Evolutionary conservation across 2,797 vertebrate species (phyloP).

Genomic region (Tragelaphus oryx): DNA sequence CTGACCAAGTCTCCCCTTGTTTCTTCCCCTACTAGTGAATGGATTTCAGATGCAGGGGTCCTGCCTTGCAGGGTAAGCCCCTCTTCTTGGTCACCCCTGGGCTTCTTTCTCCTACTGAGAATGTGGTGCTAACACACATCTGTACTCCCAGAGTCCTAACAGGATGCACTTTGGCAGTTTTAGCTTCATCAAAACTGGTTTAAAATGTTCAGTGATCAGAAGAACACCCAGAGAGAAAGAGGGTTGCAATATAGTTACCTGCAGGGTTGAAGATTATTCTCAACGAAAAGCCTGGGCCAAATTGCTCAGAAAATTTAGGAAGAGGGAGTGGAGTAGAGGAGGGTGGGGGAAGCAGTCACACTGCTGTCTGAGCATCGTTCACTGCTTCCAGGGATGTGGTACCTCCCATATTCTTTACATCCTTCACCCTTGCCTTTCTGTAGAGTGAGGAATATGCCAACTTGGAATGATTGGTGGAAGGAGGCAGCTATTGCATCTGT

Average conservation of each 20-base stretch:
- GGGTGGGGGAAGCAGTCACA: too few relatives aligned
- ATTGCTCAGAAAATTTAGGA: background rate
- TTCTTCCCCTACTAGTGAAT: background rate
- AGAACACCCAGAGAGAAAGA: background rate
- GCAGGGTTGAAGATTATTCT: background rate
- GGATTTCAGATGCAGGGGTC: background rate
- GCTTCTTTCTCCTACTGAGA: background rate
- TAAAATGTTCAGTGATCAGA: background rate
- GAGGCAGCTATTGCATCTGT: background rate
- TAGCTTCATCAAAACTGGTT: slow-evolving; percentile 3
- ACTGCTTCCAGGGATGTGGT: rapidly evolving
- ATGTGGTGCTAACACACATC: background rate
- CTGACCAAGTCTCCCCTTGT: background rate
- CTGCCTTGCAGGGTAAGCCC: background rate
- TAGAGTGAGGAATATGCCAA: rapidly evolving
- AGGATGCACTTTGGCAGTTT: background rate
- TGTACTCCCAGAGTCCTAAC: background rate
- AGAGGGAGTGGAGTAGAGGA: background rate
- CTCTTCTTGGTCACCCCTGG: background rate
- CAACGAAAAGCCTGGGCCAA: background rate
- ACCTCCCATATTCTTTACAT: background rate
- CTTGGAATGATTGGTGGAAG: background rate
- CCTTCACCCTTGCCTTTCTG: background rate
- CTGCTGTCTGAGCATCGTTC: background rate
- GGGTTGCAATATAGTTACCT: background rate